These are phyloP conservation scores for Aegithalos caudatus DNA, from an alignment of 2,113 vertebrate genomes.

Conservation along the genomic window DNA sequence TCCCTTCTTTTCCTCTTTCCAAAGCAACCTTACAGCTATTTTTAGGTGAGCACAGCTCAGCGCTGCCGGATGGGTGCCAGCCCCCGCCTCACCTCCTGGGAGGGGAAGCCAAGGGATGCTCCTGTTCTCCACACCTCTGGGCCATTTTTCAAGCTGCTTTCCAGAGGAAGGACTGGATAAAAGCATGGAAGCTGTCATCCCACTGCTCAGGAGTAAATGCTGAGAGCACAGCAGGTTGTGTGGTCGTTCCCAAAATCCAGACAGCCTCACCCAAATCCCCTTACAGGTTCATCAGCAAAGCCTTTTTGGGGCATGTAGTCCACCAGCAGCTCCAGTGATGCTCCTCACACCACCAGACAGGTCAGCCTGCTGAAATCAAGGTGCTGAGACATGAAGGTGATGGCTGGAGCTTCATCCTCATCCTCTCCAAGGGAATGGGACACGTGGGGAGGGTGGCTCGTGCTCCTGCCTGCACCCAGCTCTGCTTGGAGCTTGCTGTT, in stretches of 20 bases:
- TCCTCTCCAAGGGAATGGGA: rapidly evolving
- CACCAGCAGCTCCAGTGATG: not conserved
- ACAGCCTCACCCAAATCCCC: rapidly evolving
- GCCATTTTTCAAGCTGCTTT: not conserved
- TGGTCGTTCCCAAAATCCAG: not conserved
- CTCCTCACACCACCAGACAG: rapidly evolving
- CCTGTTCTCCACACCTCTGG: rapidly evolving
- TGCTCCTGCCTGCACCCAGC: not conserved
- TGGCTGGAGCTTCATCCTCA: not conserved
- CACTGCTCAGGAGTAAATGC: not conserved
- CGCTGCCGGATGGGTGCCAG: not conserved
- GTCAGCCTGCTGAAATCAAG: not conserved
- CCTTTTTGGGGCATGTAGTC: not conserved
- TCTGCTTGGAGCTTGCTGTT: rapidly evolving
- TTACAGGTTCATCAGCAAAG: not conserved
- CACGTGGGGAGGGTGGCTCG: rapidly evolving
- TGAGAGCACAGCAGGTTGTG: not conserved
- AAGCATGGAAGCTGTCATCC: not conserved
- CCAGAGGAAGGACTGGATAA: not conserved
- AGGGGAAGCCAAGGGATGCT: not conserved
- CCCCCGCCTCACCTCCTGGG: rapidly evolving
- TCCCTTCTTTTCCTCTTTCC: not conserved
- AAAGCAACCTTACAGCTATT: not conserved
- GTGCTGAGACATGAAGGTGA: not conserved
- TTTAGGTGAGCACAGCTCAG: not conserved